Percentiles rank a stretch among this genome's conserved stretches.
phyloP scores from a whole-genome alignment of 2,797 vertebrate genomes.

The Hippopotamyrus pictus region DNA sequence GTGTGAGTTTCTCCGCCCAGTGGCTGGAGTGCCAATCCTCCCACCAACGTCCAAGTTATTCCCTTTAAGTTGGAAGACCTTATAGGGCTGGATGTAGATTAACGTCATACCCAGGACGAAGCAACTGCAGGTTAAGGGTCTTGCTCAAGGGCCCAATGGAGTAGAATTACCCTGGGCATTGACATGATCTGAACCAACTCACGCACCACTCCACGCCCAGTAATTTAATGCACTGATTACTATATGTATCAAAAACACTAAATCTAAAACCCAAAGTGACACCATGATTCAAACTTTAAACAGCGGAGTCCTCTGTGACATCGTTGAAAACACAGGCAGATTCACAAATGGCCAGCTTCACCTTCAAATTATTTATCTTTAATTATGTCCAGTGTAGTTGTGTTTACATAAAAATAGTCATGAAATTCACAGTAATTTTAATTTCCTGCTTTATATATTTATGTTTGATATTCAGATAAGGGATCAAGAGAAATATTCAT shows the following conservation, averaged over 20 bases:
- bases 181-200: neutral
- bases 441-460: neutral
- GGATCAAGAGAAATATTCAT: neutral
- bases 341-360: neutral
- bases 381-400: neutral
- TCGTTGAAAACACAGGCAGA: neutral
- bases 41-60: neutral
- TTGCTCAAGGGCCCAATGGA: neutral
- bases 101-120: neutral
- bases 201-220: neutral
- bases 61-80: neutral
- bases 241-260: neutral
- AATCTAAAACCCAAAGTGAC: neutral
- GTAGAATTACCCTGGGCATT: neutral
- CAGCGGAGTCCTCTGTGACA: neutral
- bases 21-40: neutral
- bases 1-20: neutral
- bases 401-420: neutral
- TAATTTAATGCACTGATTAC: neutral
- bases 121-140: neutral
- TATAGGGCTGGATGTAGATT: neutral
- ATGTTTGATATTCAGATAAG: neutral
- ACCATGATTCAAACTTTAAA: constrained; percentile 1
- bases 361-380: neutral
- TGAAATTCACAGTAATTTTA: neutral